phyloP scores from a whole-genome alignment of 2,113 vertebrate genomes.

The Syngnathus scovelli region DNA sequence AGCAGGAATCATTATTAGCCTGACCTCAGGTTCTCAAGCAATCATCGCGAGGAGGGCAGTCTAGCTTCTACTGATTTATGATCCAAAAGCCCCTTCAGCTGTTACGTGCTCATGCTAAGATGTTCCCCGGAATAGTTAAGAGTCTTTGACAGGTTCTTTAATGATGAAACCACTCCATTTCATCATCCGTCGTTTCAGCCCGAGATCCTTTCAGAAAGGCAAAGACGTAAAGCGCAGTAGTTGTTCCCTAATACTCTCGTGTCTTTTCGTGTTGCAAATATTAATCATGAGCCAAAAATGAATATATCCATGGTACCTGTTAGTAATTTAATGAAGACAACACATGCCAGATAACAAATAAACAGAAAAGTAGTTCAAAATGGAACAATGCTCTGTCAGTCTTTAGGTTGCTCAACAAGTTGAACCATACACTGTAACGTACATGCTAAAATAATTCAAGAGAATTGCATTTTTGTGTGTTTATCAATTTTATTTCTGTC shows the following conservation, averaged over 20 bases:
- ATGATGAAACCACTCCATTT: constrained; percentile 28
- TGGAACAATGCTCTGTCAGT: background rate
- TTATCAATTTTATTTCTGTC: constrained; percentile 15
- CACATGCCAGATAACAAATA: background rate
- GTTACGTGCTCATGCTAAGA: constrained; percentile 21
- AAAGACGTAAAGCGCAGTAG: background rate
- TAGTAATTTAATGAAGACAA: constrained; percentile 20
- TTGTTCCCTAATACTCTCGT: constrained; percentile 18
- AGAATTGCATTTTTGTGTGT: background rate
- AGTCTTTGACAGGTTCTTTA: constrained; percentile 16
- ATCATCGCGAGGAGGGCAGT: constrained; percentile 36
- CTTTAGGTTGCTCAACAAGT: background rate
- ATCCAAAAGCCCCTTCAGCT: constrained; percentile 26
- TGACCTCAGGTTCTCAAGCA: constrained; percentile 45
- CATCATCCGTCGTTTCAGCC: constrained; percentile 30
- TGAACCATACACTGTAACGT: background rate
- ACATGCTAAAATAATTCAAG: background rate
- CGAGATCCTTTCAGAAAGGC: constrained; percentile 23
- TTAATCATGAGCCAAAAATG: constrained; percentile 20
- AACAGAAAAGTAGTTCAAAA: background rate
- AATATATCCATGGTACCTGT: constrained; percentile 14
- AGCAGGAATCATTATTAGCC: constrained; percentile 55
- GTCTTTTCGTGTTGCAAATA: constrained; percentile 21
- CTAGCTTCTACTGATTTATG: constrained; percentile 26
- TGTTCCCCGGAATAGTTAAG: constrained; percentile 38